Evolutionary conservation across 1,140 invertebrate genomes (phyloP).

Genomic region (Laupala kohalensis): DNA sequence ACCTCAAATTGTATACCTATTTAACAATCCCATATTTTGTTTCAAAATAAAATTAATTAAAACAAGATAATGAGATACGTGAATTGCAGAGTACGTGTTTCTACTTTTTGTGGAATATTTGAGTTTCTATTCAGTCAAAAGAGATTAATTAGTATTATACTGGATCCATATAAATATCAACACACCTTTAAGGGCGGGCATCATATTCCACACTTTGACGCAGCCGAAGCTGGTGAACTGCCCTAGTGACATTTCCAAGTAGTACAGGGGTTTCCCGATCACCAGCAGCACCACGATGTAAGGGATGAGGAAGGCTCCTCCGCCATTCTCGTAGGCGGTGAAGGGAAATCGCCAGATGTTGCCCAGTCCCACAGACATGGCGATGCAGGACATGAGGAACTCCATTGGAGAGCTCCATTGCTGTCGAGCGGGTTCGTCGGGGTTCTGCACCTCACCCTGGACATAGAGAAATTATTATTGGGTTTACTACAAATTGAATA

Average conservation of each 20-base stretch:
- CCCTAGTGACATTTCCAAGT: slow-evolving; percentile 28
- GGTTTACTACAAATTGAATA: too few species aligned
- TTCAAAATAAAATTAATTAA: too few species aligned
- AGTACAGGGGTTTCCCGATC: slow-evolving; percentile 38
- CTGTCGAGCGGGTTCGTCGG: slow-evolving; percentile 13
- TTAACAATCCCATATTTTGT: too few species aligned
- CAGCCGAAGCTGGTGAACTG: slow-evolving; percentile 15
- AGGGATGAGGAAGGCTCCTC: slow-evolving; percentile 39
- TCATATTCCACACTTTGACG: slow-evolving; percentile 15
- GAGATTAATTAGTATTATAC: too few species aligned
- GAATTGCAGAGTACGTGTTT: too few species aligned
- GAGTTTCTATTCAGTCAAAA: too few species aligned
- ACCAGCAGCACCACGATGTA: slow-evolving; percentile 42
- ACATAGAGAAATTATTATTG: too few species aligned
- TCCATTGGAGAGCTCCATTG: slow-evolving; percentile 24
- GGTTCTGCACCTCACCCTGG: not conserved
- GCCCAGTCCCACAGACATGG: slow-evolving; percentile 36
- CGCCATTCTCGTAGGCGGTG: slow-evolving; percentile 30
- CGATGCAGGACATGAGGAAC: slow-evolving; percentile 33
- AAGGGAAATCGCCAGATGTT: slow-evolving; percentile 39
- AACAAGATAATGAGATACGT: too few species aligned
- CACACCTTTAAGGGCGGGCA: slow-evolving; percentile 10
- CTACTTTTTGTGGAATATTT: too few species aligned
- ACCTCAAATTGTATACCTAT: too few species aligned
- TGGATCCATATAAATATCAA: too few species aligned